phyloP scores from a whole-genome alignment of 1,140 invertebrate species.

The Drosophila suzukii region DNA sequence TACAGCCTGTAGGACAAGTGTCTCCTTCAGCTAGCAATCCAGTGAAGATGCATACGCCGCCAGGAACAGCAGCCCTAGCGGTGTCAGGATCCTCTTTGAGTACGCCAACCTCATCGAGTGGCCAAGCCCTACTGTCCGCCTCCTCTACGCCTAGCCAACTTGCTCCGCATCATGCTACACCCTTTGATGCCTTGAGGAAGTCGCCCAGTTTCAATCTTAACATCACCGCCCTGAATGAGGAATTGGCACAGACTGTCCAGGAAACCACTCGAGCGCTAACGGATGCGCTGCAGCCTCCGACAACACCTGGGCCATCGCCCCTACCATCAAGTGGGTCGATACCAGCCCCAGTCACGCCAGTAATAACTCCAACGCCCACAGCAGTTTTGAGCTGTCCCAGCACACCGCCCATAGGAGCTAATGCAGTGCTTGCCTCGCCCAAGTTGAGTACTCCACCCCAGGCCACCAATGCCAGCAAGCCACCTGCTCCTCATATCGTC shows the following conservation, averaged over 20 bases:
- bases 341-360: not conserved
- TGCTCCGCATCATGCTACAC: constrained; percentile 41
- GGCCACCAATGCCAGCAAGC: constrained; percentile 16
- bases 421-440: constrained; percentile 23
- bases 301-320: constrained; percentile 34
- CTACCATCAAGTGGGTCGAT: not conserved
- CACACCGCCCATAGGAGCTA: constrained; percentile 18
- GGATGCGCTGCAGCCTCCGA: constrained; percentile 69
- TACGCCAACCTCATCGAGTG: not conserved
- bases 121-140: not conserved
- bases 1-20: not conserved
- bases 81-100: not conserved
- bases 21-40: not conserved
- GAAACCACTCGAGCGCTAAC: constrained; percentile 76
- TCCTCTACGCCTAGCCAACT: constrained; percentile 6
- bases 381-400: constrained; percentile 14
- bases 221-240: constrained; percentile 75
- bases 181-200: constrained; percentile 78
- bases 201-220: constrained; percentile 84
- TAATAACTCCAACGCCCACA: not conserved
- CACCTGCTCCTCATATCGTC: constrained; percentile 32
- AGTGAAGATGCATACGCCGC: constrained; percentile 29
- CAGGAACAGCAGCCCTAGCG: constrained; percentile 11
- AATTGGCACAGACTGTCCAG: constrained; percentile 77
- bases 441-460: constrained; percentile 62